phyloP scores from a whole-genome alignment of 1,140 invertebrate species.

The Thereuonema tuberculata region DNA sequence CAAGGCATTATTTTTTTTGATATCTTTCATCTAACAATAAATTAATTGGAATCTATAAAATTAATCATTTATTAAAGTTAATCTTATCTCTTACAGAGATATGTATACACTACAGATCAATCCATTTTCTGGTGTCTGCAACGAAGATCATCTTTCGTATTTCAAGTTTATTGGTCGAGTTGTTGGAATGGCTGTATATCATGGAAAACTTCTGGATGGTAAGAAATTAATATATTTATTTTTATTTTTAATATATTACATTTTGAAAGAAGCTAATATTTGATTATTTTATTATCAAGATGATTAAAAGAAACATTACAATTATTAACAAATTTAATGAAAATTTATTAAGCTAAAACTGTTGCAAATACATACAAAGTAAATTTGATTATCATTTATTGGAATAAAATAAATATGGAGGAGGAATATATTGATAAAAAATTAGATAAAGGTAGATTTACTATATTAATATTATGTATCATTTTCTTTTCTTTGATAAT shows the following conservation, averaged over 20 bases:
- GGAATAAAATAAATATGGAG: too few relatives aligned
- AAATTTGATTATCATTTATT: too few relatives aligned
- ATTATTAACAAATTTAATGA: too few relatives aligned
- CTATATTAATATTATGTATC: background rate
- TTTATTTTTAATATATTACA: constrained; percentile 14
- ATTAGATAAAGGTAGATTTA: background rate
- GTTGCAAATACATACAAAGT: too few relatives aligned
- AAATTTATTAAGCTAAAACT: too few relatives aligned
- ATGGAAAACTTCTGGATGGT: constrained; percentile 93
- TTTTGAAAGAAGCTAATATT: background rate
- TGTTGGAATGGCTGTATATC: constrained; percentile 97
- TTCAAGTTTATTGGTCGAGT: constrained; percentile 98
- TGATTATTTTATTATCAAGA: too few relatives aligned
- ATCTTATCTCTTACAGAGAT: constrained; percentile 49
- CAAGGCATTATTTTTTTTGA: background rate
- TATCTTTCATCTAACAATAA: background rate
- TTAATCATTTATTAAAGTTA: too few relatives aligned
- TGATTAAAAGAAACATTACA: too few relatives aligned
- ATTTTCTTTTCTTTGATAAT: background rate
- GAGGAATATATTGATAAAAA: too few relatives aligned
- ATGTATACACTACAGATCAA: constrained; percentile 99
- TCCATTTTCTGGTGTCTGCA: constrained; percentile 89
- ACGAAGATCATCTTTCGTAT: constrained; percentile 93
- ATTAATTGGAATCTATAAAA: too few relatives aligned
- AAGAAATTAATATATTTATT: too few relatives aligned